Base-by-base conservation (phyloP, 2,113 vertebrate genomes). In the Gasterosteus nipponicus region DNA sequence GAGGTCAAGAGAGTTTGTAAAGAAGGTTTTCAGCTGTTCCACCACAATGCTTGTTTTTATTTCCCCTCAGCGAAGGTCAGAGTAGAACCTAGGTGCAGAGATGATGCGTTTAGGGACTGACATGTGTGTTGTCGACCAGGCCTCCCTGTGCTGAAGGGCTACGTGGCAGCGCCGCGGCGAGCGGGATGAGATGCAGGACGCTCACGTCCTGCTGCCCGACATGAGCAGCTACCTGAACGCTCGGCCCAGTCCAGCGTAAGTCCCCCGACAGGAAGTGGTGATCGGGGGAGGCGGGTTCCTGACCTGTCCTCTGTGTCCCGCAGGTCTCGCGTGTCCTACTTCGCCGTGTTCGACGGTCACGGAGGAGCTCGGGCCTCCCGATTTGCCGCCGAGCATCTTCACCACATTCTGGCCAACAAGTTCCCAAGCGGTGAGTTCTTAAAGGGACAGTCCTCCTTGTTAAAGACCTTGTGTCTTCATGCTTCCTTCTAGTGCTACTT, bases 1-100 rank as follows among this genome's bases (percentile, higher is more conserved):
- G 72, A 95, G 94, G 94, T 95, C 95, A 98, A 98, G 96, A 98
- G 97, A 97, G 95, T 98, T 96, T 99, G 96, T 97, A 99, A 95
- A 98, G 97, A 99, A 99, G 98, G 98, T 99, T 97, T 98, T 98
- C 95, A 95, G 95, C 95, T 95, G 77, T 96, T 95, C 77, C 86
- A 89, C 74, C 86, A 80, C 85, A 82, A 81, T 76, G 88, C 91
- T 90, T 86, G 74, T 91, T 75, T 81, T 68, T 86, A 44, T 61
- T 46, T 75, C 71, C 46, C 77, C 87, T 57, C 53, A 2, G 18
- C 49, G 33, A 69, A 22, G 71, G 35, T 4, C 60, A 12, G 67
- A 60, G 59, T 6, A 46, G 63, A 42, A 54, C 15, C 47, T 35
- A 38, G 35, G 2, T 0, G 35, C 3, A 2, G 41, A 44, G 18